A percentile compares a stretch with the other conserved stretches of the same genome.
phyloP scores from a whole-genome alignment of 2,888 invertebrate genomes.

The Agonum fuliginosum region DNA sequence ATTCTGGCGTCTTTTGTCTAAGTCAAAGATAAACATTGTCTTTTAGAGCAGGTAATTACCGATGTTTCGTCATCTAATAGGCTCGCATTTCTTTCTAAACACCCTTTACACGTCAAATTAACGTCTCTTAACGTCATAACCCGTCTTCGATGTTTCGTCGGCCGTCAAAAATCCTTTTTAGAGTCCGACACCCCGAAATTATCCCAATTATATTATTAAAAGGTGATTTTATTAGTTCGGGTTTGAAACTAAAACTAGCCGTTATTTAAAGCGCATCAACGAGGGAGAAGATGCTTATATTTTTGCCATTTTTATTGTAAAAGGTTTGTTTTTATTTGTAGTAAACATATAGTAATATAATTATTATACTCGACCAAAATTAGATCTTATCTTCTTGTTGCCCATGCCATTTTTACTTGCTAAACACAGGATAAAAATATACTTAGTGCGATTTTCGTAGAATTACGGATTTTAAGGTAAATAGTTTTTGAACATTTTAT shows the following conservation, averaged over 20 bases:
- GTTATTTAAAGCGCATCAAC: conserved; percentile 41
- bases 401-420: too few relatives aligned
- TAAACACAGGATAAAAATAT: too few relatives aligned
- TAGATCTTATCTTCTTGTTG: too few relatives aligned
- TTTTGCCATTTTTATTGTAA: too few relatives aligned
- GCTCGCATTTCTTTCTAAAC: conserved; percentile 64
- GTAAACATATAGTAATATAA: too few relatives aligned
- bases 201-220: conserved; percentile 58
- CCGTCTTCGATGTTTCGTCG: conserved; percentile 36
- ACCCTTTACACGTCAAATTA: conserved; percentile 69
- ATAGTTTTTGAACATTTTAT: too few relatives aligned
- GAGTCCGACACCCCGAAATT: conserved; percentile 46
- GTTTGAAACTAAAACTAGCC: conserved; percentile 5
- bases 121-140: conserved; percentile 69
- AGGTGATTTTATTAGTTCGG: conserved; percentile 58
- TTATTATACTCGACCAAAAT: too few relatives aligned
- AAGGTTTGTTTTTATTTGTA: too few relatives aligned
- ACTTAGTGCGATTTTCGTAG: too few relatives aligned
- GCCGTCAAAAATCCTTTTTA: conserved; percentile 18
- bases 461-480: too few relatives aligned
- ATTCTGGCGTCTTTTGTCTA: conserved; percentile 31
- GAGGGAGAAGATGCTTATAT: too few relatives aligned
- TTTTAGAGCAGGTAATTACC: conserved; percentile 63
- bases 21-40: conserved; percentile 52
- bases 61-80: conserved; percentile 62